Base-by-base conservation (phyloP, 2,113 vertebrate genomes). In the Mirounga angustirostris region DNA sequence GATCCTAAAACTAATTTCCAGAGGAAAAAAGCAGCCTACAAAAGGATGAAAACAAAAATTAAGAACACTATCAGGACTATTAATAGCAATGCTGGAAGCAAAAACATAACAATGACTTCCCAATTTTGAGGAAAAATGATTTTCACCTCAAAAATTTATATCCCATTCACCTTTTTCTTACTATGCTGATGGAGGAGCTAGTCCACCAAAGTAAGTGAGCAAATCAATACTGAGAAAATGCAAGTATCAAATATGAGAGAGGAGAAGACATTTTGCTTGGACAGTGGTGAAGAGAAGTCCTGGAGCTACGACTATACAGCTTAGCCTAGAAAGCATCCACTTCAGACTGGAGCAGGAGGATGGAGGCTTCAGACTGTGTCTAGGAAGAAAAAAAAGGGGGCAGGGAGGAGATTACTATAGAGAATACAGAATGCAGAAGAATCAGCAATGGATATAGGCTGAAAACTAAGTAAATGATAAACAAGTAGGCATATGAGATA, bases 31-130 rank as follows among this genome's bases (percentile, higher is more conserved):
- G 63, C 74, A 82, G 21, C 30, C 43, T 58, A 89, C n/a, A 91
- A 86, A 84, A 69, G 65, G 43, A 86, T 43, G 33, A 76, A 95
- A 91, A 95, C 58, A n/a, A 76, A 56, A 76, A 67, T 43, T 50
- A 85, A 93, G 16, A 94, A 54, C 63, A 59, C 56, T 13, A 58
- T 30, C 15, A 80, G 46, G 30, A 50, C 14, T 90, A 89, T 71
- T 63, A 85, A 71, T 18, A 80, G 15, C 30, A 84, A 83, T 22
- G 63, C 0, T 36, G 61, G 19, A 93, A 73, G 36, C 85, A 59
- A 73, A 79, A 78, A 97, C 36, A 58, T 54, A 94, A 85, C 56
- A 69, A 50, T 63, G 63, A 89, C 54, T 95, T 89, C 89, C 18
- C 50, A 78, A 89, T 71, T 36, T 43, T 79, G 90, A 89, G 28